Evolutionary conservation across 2,113 vertebrate genomes (phyloP).

Genomic region (Labeo catla): DNA sequence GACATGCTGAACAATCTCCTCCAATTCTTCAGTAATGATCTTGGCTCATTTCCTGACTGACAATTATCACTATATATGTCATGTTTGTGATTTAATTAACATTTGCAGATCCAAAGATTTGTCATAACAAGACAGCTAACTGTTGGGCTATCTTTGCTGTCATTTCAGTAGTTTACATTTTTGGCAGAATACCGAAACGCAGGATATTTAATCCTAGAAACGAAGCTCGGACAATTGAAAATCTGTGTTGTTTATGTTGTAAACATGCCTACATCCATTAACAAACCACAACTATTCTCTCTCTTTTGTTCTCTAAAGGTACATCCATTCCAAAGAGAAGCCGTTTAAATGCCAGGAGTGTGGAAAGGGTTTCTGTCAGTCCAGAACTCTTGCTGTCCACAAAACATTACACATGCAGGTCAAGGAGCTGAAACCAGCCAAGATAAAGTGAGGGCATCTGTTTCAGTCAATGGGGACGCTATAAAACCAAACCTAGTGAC

Average conservation of each 20-base stretch:
- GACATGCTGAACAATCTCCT: constrained; percentile 26
- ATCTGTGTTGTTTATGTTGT: constrained; percentile 16
- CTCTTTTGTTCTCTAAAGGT: constrained; percentile 77
- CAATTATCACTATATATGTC: constrained; percentile 22
- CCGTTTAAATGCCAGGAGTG: constrained; percentile 99
- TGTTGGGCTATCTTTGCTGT: neutral
- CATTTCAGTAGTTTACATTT: constrained; percentile 4
- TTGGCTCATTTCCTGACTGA: constrained; percentile 28
- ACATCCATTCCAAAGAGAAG: constrained; percentile 99
- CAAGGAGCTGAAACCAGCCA: constrained; percentile 95
- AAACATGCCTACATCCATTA: constrained; percentile 9
- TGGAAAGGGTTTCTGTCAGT: constrained; percentile 99
- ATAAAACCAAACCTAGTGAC: constrained; percentile 59
- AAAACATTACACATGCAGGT: constrained; percentile 99
- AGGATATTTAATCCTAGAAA: constrained; percentile 9
- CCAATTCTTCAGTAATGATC: constrained; percentile 24
- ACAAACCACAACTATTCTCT: constrained; percentile 6
- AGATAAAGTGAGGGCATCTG: constrained; percentile 86
- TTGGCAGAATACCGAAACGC: neutral
- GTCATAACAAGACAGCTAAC: neutral
- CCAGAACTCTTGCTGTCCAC: constrained; percentile 97
- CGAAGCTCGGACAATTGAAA: neutral
- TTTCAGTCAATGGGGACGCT: constrained; percentile 60
- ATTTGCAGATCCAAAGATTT: constrained; percentile 10
- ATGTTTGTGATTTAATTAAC: constrained; percentile 29